Evolutionary conservation across 2,113 vertebrate species (phyloP), one percentile per base, ranked within the genome.

Genomic region (Platysternon megacephalum): DNA sequence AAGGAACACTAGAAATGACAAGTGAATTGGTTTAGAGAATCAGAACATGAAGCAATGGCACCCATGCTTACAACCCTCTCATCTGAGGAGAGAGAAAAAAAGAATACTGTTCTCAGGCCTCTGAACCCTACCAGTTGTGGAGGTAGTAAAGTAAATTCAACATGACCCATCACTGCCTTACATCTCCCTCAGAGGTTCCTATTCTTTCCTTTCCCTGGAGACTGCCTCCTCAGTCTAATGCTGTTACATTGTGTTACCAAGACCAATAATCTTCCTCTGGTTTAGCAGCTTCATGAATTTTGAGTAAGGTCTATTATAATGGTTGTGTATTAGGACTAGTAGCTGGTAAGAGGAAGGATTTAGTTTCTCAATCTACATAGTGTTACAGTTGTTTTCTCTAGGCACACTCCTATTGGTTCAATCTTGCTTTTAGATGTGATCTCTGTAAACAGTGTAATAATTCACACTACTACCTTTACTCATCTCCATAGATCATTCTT

Each of bases 231-330:
- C 88, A 79, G 76, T 14, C 90, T 89, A 55, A 24, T 85, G 93
- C 82, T 94, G 46, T 74, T 96, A 82, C 91, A 93, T 91, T 93
- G 91, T 72, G 21, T 96, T 94, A 96, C 86, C 84, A 93, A 91
- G 88, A 96, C 95, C 95, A 97, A 95, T 95, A 94, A 93, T 95
- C 80, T 93, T 92, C 28, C 91, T 92, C 0, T 0, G 78, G 14
- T 90, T 93, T 56, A 94, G 93, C 91, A 93, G 90, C 94, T 91
- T 91, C 90, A 84, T 96, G 96, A 93, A 96, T 94, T 95, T 93
- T 84, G 90, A 96, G 94, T 89, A 95, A 92, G 78, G 61, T 91
- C 72, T 39, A 2, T 72, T 88, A 93, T 88, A 86, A 87, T 1
- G 3, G n/a, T 48, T 24, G 2, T 85, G 78, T 72, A 94, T 95